These are phyloP conservation scores for Uropetala carovei DNA, from an alignment of 2,888 invertebrate genomes.

Conservation along the genomic window DNA sequence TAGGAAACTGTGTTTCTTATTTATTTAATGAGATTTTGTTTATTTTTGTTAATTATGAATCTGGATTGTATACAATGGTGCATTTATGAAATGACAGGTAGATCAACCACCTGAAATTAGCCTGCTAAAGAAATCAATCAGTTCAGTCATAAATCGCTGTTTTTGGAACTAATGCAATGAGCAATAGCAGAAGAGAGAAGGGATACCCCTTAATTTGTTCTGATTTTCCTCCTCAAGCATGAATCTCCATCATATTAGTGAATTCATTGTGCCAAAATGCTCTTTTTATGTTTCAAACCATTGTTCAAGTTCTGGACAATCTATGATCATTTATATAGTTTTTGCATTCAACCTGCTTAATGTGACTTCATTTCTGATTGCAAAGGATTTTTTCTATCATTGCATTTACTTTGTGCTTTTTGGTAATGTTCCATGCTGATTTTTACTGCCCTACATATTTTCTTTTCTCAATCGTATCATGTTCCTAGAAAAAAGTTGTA, in stretches of 20 bases:
- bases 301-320: constrained; percentile 50
- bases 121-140: background rate
- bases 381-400: background rate
- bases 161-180: too few species aligned
- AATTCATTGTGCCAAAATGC: constrained; percentile 68
- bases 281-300: constrained; percentile 33
- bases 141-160: background rate
- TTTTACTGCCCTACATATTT: background rate
- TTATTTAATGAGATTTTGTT: constrained; percentile 54
- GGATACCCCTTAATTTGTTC: background rate
- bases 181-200: background rate
- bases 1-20: constrained; percentile 59
- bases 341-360: constrained; percentile 23
- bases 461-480: constrained; percentile 38
- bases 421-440: constrained; percentile 48
- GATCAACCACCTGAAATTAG: background rate
- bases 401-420: background rate
- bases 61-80: constrained; percentile 33
- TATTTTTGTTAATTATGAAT: constrained; percentile 39
- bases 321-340: background rate
- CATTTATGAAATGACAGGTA: constrained; percentile 7
- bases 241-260: constrained; percentile 66
- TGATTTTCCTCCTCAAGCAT: constrained; percentile 54
- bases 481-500: constrained; percentile 55
- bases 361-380: too few species aligned